phyloP scores from a whole-genome alignment of 2,888 invertebrate genomes.

The Encarsia formosa region DNA sequence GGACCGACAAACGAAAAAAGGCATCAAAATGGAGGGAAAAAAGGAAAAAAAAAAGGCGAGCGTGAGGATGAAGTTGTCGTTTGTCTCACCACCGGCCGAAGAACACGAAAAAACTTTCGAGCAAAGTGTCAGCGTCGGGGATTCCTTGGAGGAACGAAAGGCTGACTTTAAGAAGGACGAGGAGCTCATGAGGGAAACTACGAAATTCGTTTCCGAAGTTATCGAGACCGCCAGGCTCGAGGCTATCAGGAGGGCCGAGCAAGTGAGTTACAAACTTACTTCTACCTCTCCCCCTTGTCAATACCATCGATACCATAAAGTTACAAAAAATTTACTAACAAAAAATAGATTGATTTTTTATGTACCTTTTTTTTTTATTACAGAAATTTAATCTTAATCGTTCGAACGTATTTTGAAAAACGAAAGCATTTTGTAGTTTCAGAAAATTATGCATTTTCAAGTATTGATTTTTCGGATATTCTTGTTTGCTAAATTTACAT shows the following conservation, averaged over 20 bases:
- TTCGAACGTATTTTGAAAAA: too few relatives aligned
- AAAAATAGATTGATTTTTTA: too few relatives aligned
- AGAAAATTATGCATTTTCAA: too few relatives aligned
- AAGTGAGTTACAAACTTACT: conserved; percentile 33
- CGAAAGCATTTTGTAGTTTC: too few relatives aligned
- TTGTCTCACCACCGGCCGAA: conserved; percentile 40
- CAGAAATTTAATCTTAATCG: too few relatives aligned
- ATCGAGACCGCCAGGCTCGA: conserved; percentile 52
- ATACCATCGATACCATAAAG: not conserved
- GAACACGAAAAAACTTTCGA: conserved; percentile 41
- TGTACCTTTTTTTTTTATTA: too few relatives aligned
- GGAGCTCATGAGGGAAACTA: conserved; percentile 52
- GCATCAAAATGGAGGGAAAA: too few relatives aligned
- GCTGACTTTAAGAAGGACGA: conserved; percentile 50
- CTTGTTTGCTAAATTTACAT: too few relatives aligned
- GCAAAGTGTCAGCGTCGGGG: conserved; percentile 7
- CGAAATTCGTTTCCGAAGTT: conserved; percentile 52
- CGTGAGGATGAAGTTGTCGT: conserved; percentile 37
- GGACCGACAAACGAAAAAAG: too few relatives aligned
- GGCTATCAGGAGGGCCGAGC: conserved; percentile 42
- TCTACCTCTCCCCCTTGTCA: not conserved
- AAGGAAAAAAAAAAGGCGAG: too few relatives aligned
- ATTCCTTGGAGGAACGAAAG: conserved; percentile 44
- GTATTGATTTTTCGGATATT: too few relatives aligned
- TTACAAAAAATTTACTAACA: too few relatives aligned